Base-by-base conservation (phyloP, 2,113 vertebrate genomes). In the Halichoerus grypus region DNA sequence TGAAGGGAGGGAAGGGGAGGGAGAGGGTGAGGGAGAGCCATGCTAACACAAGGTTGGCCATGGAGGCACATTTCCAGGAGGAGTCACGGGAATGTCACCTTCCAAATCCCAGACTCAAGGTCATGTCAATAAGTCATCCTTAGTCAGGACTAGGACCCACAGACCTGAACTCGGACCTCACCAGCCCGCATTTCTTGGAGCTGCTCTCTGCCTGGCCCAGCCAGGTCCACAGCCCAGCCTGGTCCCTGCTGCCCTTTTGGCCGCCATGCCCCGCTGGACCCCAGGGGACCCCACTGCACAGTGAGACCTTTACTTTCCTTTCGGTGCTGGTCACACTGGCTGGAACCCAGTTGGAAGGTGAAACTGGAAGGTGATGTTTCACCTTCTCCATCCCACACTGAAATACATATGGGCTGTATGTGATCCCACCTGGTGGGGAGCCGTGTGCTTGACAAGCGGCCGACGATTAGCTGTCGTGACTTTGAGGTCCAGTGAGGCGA, bases 251-350 rank as follows among this genome's bases (percentile, higher is more conserved):
- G 8, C 5, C 14, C 36, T 59, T 24, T 24, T 8, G 46, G 8
- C 55, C 19, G 0, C 0, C 4, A 10, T 33, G 1, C 4, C 15
- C 36, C 15, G 10, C 42, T 11, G 22, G 21, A 21, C 15, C 74
- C 82, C 26, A 1, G 15, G 19, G 59, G 82, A 31, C 6, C 10
- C 53, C 51, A 14, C n/a, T 3, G 14, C 72, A 4, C 5, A n/a
- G 33, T 2, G 5, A 42, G 31, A 1, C 21, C 26, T 57, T 87
- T 5, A 2, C 39, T 65, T n/a, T 57, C 18, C 31, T 10, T 10
- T 9, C 16, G n/a, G 53, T 28, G 10, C 31, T 5, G 1, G 18
- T 21, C n/a, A 14, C 14, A 4, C 16, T 10, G 46, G 3, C 13
- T 61, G 36, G 55, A 46, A 46, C 46, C 46, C 46, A 46, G 46